These are phyloP conservation scores for Brachionus plicatilis DNA, from an alignment of 1,140 invertebrate species.

Conservation along the genomic window DNA sequence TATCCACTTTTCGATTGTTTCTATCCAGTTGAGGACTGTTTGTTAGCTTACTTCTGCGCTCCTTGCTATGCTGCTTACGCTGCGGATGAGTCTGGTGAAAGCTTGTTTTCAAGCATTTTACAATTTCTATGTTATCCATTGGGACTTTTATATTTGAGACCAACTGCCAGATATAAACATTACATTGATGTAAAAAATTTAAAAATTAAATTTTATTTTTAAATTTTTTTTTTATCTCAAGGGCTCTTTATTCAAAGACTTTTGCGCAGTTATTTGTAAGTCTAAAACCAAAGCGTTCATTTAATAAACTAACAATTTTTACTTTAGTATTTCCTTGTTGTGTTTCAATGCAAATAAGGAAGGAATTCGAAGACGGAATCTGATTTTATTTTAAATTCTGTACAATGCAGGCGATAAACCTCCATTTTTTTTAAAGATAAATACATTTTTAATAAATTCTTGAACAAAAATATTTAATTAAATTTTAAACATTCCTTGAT, in stretches of 20 bases:
- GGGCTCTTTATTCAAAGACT: neutral
- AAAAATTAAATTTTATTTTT: neutral
- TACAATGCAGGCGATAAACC: too few species aligned
- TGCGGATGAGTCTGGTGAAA: neutral
- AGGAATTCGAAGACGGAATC: neutral
- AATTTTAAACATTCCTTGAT: neutral
- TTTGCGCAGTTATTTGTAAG: neutral
- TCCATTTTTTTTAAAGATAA: neutral
- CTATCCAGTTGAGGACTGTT: neutral
- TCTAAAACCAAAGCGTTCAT: too few species aligned
- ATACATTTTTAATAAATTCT: neutral
- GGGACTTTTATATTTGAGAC: neutral
- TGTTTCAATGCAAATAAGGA: slow-evolving; percentile 1
- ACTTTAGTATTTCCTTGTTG: neutral
- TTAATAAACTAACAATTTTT: neutral
- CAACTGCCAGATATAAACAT: neutral
- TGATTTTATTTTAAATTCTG: neutral
- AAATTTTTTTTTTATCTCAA: neutral
- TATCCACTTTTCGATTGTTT: neutral
- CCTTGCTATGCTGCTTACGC: slow-evolving; percentile 18
- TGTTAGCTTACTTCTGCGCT: neutral
- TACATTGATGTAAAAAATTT: neutral
- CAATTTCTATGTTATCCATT: neutral
- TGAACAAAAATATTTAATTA: neutral
- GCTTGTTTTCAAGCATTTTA: neutral